These are phyloP conservation scores for Channa maculata DNA, from an alignment of 2,113 vertebrate species.

Conservation along the genomic window DNA sequence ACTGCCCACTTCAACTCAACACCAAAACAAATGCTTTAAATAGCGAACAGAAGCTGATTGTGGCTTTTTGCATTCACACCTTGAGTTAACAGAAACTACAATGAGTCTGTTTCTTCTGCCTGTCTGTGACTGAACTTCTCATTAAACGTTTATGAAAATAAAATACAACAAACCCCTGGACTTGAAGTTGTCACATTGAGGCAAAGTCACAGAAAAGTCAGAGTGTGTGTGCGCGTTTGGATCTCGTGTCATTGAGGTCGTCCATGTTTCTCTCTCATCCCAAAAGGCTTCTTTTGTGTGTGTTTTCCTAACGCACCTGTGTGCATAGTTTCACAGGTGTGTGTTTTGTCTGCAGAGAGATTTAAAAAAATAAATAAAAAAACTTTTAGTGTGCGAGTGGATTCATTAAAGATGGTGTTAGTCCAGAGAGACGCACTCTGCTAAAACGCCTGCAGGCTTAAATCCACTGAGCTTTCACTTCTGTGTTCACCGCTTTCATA, in stretches of 20 bases:
- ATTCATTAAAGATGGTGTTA: conserved; percentile 57
- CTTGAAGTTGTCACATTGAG: no score
- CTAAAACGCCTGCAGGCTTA: conserved; percentile 71
- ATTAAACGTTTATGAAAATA: no score
- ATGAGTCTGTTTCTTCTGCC: no score
- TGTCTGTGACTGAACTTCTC: no score
- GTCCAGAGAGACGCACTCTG: conserved; percentile 61
- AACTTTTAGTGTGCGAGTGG: conserved; percentile 40
- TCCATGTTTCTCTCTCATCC: background rate
- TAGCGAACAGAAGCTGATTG: no score
- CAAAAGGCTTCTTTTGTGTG: conserved; percentile 1
- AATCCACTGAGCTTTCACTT: conserved; percentile 59
- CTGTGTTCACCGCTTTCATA: conserved; percentile 16
- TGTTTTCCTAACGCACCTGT: conserved; percentile 21
- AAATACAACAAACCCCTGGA: no score
- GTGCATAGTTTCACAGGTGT: conserved; percentile 28
- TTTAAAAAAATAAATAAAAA: conserved; percentile 13
- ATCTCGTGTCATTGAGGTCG: background rate
- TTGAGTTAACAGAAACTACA: no score
- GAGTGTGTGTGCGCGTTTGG: background rate
- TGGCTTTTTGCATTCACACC: no score
- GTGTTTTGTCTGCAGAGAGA: conserved; percentile 36
- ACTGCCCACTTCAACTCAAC: no score
- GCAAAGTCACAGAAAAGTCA: no score
- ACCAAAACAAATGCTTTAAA: no score